phyloP scores from a whole-genome alignment of 2,113 vertebrate species.

The Holacanthus passer region DNA sequence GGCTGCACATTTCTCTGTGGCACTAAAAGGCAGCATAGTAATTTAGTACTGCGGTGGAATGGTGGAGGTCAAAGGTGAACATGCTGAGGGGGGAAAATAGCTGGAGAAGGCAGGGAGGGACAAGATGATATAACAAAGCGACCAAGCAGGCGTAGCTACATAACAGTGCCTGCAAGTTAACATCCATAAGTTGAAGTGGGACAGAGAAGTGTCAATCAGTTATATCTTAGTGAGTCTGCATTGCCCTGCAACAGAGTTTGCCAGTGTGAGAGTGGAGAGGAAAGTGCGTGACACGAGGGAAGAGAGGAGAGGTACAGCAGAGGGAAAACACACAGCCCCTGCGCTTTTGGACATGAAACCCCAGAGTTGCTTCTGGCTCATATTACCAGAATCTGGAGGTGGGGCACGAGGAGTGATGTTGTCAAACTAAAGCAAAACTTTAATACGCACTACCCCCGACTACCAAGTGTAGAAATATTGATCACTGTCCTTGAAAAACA shows the following conservation, averaged over 20 bases:
- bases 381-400: constrained; percentile 84
- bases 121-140: constrained; percentile 22
- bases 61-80: constrained; percentile 79
- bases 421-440: constrained; percentile 71
- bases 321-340: constrained; percentile 86
- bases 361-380: constrained; percentile 80
- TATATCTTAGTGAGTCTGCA: constrained; percentile 37
- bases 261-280: constrained; percentile 50
- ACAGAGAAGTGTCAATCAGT: constrained; percentile 5
- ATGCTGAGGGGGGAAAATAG: constrained; percentile 63
- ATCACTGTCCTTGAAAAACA: constrained; percentile 1
- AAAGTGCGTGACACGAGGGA: constrained; percentile 63
- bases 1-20: constrained; percentile 44
- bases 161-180: constrained; percentile 18
- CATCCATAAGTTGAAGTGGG: not conserved
- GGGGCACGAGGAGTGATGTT: constrained; percentile 67
- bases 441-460: constrained; percentile 61
- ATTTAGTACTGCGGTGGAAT: constrained; percentile 77
- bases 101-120: constrained; percentile 53
- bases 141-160: not conserved
- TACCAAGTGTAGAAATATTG: constrained; percentile 44
- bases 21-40: constrained; percentile 64
- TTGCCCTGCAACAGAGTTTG: constrained; percentile 54
- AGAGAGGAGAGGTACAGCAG: constrained; percentile 69
- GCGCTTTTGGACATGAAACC: constrained; percentile 82